phyloP scores from a whole-genome alignment of 2,888 invertebrate species.

The Agrotis exclamationis region DNA sequence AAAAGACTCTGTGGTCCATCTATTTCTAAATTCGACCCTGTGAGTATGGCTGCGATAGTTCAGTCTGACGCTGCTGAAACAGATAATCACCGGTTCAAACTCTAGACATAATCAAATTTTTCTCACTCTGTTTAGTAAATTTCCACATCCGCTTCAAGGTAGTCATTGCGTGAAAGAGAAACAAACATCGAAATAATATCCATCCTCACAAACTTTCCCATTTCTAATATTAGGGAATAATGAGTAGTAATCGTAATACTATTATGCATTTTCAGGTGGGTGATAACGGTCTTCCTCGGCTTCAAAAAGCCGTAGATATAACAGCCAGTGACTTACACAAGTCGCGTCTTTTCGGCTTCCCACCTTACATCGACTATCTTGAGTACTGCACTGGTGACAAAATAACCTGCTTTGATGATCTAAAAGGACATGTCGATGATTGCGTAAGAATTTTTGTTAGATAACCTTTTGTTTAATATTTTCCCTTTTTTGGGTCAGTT shows the following conservation, averaged over 20 bases:
- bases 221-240: too few species aligned
- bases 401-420: constrained; percentile 93
- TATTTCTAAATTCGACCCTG: too few species aligned
- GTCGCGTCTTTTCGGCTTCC: constrained; percentile 94
- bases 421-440: constrained; percentile 92
- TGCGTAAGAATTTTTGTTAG: constrained; percentile 62
- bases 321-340: constrained; percentile 65
- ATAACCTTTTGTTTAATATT: not conserved
- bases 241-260: not conserved
- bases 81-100: too few species aligned
- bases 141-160: too few species aligned
- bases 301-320: constrained; percentile 62
- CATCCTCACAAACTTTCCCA: too few species aligned
- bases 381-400: constrained; percentile 93
- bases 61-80: too few species aligned
- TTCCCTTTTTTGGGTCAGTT: not conserved
- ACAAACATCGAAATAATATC: too few species aligned
- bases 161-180: too few species aligned
- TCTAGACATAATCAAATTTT: too few species aligned
- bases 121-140: too few species aligned
- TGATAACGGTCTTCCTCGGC: constrained; percentile 54
- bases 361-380: constrained; percentile 95
- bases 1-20: too few species aligned
- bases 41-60: too few species aligned
- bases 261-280: constrained; percentile 60